These are phyloP conservation scores for Gallinago paraguaiae DNA, from an alignment of 2,113 vertebrate genomes.

Conservation along the genomic window DNA sequence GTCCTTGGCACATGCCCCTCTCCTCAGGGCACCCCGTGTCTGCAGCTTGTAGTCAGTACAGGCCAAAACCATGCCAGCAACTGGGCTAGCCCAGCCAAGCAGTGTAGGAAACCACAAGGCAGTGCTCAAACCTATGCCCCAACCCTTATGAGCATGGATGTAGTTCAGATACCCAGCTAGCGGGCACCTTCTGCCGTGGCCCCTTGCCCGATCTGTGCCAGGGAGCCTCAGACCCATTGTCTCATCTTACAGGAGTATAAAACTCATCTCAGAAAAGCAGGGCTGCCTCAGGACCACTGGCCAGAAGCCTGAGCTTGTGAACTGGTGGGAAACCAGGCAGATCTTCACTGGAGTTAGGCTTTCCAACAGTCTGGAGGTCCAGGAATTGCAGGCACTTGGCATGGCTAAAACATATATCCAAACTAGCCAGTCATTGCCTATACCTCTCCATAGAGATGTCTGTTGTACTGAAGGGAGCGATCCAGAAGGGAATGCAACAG, in stretches of 20 bases:
- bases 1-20: not conserved
- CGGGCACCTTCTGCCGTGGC: not conserved
- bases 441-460: not conserved
- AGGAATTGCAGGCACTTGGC: not conserved
- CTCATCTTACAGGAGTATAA: not conserved
- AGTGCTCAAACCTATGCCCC: not conserved
- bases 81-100: not conserved
- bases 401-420: not conserved
- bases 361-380: not conserved
- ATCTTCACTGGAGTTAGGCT: not conserved
- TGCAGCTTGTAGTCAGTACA: not conserved
- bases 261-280: not conserved
- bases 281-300: not conserved
- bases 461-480: not conserved
- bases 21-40: rapidly evolving
- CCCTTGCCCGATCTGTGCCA: not conserved
- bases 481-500: not conserved
- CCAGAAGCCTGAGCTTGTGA: not conserved
- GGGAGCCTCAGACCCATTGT: not conserved
- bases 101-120: not conserved
- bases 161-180: not conserved
- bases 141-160: rapidly evolving
- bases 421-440: not conserved
- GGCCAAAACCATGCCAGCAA: not conserved
- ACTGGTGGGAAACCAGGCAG: not conserved